Conservation (phyloP, 2,888 invertebrate genomes). For the Gandaritis pyraliata region DNA sequence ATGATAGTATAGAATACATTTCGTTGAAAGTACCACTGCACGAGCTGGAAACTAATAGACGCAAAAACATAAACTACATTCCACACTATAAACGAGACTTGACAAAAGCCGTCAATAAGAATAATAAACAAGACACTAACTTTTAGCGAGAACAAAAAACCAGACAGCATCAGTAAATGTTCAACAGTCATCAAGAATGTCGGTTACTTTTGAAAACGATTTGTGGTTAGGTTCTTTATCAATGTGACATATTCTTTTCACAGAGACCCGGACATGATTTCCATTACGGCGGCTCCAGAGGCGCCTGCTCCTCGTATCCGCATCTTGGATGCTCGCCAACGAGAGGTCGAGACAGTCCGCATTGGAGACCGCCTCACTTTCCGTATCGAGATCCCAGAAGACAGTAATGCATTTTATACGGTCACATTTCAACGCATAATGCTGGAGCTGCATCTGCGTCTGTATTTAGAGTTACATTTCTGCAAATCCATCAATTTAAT, state of each 20-base stretch:
- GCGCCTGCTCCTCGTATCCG: conserved; percentile 97
- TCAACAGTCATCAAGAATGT: not conserved
- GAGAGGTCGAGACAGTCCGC: conserved; percentile 96
- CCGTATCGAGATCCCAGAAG: conserved; percentile 98
- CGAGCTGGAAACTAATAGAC: too few species aligned
- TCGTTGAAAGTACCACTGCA: not conserved
- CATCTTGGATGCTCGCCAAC: conserved; percentile 92
- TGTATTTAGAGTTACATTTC: not conserved
- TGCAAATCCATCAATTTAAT: not conserved
- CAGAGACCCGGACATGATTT: conserved; percentile 97
- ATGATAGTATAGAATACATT: conserved; percentile 5
- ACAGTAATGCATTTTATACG: conserved; percentile 87
- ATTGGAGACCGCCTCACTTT: conserved; percentile 97
- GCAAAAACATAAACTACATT: too few species aligned
- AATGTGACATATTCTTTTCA: conserved; percentile 33
- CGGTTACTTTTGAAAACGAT: not conserved
- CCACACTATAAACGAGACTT: not conserved
- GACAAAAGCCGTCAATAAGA: too few species aligned
- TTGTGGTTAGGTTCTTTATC: not conserved
- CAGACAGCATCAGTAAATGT: not conserved
- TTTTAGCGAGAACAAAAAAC: not conserved
- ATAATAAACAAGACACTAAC: not conserved
- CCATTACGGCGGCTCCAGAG: conserved; percentile 97
- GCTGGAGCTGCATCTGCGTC: conserved; percentile 17
- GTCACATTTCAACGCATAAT: conserved; percentile 10